phyloP scores from a whole-genome alignment of 2,797 vertebrate species.

The Anguilla pacifica region DNA sequence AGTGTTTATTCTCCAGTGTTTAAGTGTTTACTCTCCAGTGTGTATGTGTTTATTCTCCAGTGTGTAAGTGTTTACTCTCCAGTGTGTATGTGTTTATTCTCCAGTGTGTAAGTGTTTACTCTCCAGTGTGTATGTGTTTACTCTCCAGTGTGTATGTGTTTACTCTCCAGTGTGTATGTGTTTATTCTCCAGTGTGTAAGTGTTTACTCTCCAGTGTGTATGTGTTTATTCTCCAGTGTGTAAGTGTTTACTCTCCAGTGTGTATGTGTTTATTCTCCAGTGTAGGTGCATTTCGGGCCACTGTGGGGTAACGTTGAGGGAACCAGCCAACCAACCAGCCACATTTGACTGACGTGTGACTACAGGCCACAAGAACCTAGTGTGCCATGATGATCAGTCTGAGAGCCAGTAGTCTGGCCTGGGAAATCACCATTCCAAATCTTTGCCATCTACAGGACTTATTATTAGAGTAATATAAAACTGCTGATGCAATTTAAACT shows the following conservation, averaged over 20 bases:
- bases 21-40: neutral
- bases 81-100: neutral
- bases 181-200: neutral
- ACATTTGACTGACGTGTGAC: slow-evolving; percentile 50
- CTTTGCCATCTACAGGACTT: neutral
- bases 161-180: neutral
- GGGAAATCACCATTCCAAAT: neutral
- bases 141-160: neutral
- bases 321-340: slow-evolving; percentile 55
- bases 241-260: neutral
- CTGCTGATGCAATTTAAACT: neutral
- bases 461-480: neutral
- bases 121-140: neutral
- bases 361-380: slow-evolving; percentile 78
- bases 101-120: neutral
- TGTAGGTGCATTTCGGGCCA: slow-evolving; percentile 20
- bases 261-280: slow-evolving; percentile 43
- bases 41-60: neutral
- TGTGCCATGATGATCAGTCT: slow-evolving; percentile 7
- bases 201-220: neutral
- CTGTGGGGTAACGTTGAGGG: slow-evolving; percentile 40
- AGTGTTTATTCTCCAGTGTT: neutral
- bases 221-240: neutral
- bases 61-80: neutral
- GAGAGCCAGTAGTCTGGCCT: neutral